Base-by-base conservation (phyloP, 1,140 invertebrate genomes). In the Chlorops oryzae region DNA sequence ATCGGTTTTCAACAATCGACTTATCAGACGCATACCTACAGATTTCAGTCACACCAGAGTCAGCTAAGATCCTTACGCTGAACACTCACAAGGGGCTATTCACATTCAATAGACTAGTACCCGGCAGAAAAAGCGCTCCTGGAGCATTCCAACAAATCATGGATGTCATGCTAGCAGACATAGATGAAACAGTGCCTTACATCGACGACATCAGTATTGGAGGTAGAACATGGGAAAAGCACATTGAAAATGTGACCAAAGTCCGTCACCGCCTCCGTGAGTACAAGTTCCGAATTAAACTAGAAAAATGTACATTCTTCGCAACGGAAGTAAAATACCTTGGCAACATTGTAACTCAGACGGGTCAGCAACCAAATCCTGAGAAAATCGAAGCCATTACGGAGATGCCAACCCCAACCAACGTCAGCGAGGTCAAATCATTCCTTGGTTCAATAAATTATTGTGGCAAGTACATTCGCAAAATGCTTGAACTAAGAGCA, bases 381-480 rank as follows among this genome's bases (percentile, higher is more conserved):
- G 51, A 55, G 0, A 75, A 73, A 58, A 47, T 73, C 6, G 38
- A 63, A 5, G 67, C 73, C 5, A 74, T 77, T 24, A n/a, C n/a
- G n/a, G n/a, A n/a, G n/a, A n/a, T n/a, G n/a, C n/a, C n/a, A n/a
- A n/a, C n/a, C n/a, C n/a, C n/a, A n/a, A n/a, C n/a, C 13, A 50
- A 2, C 51, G 71, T 0, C 61, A 72, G 3, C 58, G 63, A 15
- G 44, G 21, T 44, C 70, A 74, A 2, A 47, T 13, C 23, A 59
- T 73, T 46, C 15, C 15, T 38, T 7, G 37, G 37, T 18, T 38
- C 5, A 10, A 38, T 9, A 13, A 2, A 38, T 18, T 18, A 5
- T 38, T 38, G 15, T 12, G n/a, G 27, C 25, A 3, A 13, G 23
- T 35, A 51, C 54, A 17, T 70, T 55, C 54, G 57, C 49, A 17